A percentile compares a stretch with the other conserved stretches of the same genome.
Evolutionary conservation across 2,113 vertebrate species (phyloP).

Genomic region (Caretta caretta): DNA sequence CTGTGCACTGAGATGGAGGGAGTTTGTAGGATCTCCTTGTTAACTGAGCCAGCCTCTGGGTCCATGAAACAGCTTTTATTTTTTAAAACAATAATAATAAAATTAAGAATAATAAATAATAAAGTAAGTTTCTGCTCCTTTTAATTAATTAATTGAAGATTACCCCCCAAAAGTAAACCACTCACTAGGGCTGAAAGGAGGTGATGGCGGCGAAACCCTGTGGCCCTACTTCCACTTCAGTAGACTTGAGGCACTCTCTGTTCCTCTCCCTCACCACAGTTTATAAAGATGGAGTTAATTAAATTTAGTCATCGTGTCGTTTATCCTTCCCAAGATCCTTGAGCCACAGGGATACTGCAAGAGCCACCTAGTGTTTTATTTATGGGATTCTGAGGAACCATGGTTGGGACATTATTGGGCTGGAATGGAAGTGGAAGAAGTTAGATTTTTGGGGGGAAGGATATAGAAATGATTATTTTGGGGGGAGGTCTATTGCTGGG

Average conservation of each 20-base stretch:
- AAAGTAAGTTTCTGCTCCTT: not conserved
- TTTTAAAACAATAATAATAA: not conserved
- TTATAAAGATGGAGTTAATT: not conserved
- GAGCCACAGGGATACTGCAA: not conserved
- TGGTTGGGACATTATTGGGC: not conserved
- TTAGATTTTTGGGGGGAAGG: not conserved
- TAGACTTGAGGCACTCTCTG: not conserved
- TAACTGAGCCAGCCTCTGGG: not conserved
- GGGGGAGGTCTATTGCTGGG: not conserved
- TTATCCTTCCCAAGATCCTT: not conserved
- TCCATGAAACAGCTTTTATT: not conserved
- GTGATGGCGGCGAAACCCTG: not conserved
- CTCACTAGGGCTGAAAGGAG: not conserved
- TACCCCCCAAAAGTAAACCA: not conserved
- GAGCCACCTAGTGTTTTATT: not conserved
- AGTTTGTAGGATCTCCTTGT: not conserved
- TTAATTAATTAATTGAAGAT: not conserved
- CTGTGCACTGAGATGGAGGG: not conserved
- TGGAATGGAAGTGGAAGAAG: not conserved
- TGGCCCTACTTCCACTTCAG: not conserved
- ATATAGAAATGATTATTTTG: not conserved
- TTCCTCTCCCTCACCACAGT: not conserved
- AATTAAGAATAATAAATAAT: not conserved
- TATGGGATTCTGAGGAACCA: not conserved
- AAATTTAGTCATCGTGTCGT: not conserved